phyloP scores from a whole-genome alignment of 2,888 invertebrate genomes.

The Apodemia zela region DNA sequence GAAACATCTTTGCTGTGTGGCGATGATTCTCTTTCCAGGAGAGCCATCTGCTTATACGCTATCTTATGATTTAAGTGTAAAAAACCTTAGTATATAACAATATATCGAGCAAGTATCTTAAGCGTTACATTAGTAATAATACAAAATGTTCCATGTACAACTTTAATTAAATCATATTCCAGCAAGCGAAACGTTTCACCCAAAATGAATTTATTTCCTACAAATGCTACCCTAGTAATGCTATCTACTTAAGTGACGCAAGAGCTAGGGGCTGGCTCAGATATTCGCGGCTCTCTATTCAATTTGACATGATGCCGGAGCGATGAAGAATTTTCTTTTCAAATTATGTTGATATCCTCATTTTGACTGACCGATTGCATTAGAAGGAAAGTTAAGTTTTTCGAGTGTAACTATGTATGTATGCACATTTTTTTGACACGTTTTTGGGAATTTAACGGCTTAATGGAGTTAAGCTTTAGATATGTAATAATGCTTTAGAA shows the following conservation, averaged over 20 bases:
- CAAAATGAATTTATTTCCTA: slow-evolving; percentile 37
- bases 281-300: background rate
- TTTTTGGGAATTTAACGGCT: too few species aligned
- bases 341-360: slow-evolving; percentile 1
- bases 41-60: too few species aligned
- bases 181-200: slow-evolving; percentile 17
- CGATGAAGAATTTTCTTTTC: background rate
- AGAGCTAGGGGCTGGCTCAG: slow-evolving; percentile 20
- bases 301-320: background rate
- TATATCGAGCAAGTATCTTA: background rate
- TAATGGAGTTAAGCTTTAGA: too few species aligned
- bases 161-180: slow-evolving; percentile 17
- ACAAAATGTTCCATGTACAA: background rate
- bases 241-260: slow-evolving; percentile 33
- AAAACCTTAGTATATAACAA: background rate
- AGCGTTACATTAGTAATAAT: background rate
- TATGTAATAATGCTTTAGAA: too few species aligned
- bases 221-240: slow-evolving; percentile 30
- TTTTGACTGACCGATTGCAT: background rate
- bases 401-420: too few species aligned
- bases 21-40: too few species aligned
- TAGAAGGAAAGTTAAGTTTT: too few species aligned
- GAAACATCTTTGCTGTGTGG: too few species aligned
- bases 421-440: too few species aligned
- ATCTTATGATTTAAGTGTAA: too few species aligned